A percentile compares a stretch with the other conserved stretches of the same genome.
Evolutionary conservation across 2,888 invertebrate species (phyloP).

Genomic region (Dinocampus coccinellae): DNA sequence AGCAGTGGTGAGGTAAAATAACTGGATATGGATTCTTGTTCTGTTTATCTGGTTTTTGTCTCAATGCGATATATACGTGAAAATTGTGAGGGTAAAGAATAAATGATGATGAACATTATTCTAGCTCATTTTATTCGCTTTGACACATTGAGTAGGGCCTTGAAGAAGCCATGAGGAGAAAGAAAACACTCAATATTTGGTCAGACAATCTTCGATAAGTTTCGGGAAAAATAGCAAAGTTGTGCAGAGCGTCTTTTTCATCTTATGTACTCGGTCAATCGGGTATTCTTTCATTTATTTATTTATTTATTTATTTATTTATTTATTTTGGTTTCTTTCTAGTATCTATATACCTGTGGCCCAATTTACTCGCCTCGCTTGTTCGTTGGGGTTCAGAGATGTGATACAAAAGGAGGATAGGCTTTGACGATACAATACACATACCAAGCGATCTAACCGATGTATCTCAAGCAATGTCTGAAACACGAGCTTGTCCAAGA

Average conservation of each 20-base stretch:
- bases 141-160: background rate
- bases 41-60: background rate
- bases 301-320: slow-evolving; percentile 3
- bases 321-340: no score
- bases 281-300: slow-evolving; percentile 21
- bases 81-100: background rate
- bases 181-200: slow-evolving; percentile 15
- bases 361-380: slow-evolving; percentile 30
- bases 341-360: slow-evolving; percentile 14
- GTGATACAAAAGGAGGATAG: slow-evolving; percentile 10
- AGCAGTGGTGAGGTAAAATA: background rate
- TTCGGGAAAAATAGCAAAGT: background rate
- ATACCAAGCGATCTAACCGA: slow-evolving; percentile 12
- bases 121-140: background rate
- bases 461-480: slow-evolving; percentile 22
- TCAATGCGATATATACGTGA: background rate
- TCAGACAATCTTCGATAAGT: slow-evolving; percentile 14
- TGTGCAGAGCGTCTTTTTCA: background rate
- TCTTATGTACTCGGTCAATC: slow-evolving; percentile 19
- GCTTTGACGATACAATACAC: slow-evolving; percentile 17
- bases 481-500: slow-evolving; percentile 42
- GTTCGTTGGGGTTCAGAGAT: background rate
- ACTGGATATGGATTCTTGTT: background rate
- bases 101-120: slow-evolving; percentile 13
- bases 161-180: background rate